Percentiles rank a stretch among this genome's conserved stretches.
These are phyloP conservation scores for Tridacna crocea DNA, from an alignment of 2,888 invertebrate genomes.

Conservation along the genomic window DNA sequence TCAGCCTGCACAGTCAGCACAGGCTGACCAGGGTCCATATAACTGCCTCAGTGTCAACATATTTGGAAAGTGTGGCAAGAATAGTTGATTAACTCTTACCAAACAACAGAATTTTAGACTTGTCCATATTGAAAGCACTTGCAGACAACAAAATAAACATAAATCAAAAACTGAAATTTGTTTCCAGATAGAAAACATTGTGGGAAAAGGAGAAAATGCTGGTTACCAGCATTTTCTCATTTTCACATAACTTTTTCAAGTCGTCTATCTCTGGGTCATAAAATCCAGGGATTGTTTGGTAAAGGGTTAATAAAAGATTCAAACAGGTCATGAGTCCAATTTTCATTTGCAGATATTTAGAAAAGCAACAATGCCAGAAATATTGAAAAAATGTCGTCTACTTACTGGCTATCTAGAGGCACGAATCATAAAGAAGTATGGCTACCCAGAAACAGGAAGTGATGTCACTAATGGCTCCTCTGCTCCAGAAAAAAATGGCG, in stretches of 20 bases:
- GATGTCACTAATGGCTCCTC: neutral
- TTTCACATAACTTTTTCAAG: neutral
- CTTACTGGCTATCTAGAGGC: conserved; percentile 86
- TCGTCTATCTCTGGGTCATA: too few species aligned
- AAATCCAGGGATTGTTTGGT: too few species aligned
- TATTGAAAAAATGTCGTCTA: conserved; percentile 85
- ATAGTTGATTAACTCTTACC: too few species aligned
- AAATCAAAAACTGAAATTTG: too few species aligned
- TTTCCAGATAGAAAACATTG: neutral
- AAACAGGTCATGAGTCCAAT: too few species aligned
- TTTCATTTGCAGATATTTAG: conserved; percentile 84
- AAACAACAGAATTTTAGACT: too few species aligned
- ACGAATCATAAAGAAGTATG: conserved; percentile 81
- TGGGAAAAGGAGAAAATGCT: neutral
- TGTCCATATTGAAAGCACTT: too few species aligned
- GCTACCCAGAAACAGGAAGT: conserved; percentile 37
- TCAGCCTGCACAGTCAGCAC: too few species aligned
- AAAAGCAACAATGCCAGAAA: conserved; percentile 84
- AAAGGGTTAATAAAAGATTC: conserved; percentile 20
- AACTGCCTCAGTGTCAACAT: too few species aligned
- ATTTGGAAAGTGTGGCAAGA: too few species aligned
- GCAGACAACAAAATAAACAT: too few species aligned
- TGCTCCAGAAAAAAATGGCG: neutral
- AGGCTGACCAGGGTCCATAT: too few species aligned
- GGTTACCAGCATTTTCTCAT: neutral